Evolutionary conservation across 2,113 vertebrate species (phyloP).

Genomic region (Megaceryle maxima): DNA sequence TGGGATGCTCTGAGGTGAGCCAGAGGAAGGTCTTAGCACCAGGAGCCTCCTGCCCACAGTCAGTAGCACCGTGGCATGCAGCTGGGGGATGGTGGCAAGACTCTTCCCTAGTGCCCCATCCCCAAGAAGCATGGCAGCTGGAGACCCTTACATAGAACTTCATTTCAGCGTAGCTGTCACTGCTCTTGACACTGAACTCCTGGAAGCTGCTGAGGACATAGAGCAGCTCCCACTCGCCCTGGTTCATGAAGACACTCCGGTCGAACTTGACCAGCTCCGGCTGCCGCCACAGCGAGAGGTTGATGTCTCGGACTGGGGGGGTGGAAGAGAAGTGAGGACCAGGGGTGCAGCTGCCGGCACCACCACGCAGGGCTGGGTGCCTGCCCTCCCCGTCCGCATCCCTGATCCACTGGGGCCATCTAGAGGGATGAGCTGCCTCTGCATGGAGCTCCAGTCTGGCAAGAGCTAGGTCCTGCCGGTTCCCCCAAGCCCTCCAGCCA

Average conservation of each 20-base stretch:
- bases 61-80: neutral
- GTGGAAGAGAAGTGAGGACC: neutral
- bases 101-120: neutral
- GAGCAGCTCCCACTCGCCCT: constrained; percentile 98
- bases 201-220: constrained; percentile 85
- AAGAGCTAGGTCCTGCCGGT: neutral
- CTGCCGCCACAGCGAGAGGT: constrained; percentile 90
- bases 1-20: neutral
- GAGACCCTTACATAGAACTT: constrained; percentile 89
- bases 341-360: neutral
- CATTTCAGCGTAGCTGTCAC: constrained; percentile 89
- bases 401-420: constrained; percentile 41
- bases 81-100: neutral
- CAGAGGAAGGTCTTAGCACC: neutral
- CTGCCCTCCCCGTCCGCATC: neutral
- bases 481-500: neutral
- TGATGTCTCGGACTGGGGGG: constrained; percentile 89
- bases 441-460: neutral
- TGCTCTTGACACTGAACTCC: constrained; percentile 87
- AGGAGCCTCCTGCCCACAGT: neutral
- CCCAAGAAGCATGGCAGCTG: accelerated
- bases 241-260: constrained; percentile 93
- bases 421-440: neutral
- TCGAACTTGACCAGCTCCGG: constrained; percentile 88
- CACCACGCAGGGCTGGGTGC: neutral